Conservation (phyloP, 1,140 invertebrate genomes). For the Aphelinus atriplicis region DNA sequence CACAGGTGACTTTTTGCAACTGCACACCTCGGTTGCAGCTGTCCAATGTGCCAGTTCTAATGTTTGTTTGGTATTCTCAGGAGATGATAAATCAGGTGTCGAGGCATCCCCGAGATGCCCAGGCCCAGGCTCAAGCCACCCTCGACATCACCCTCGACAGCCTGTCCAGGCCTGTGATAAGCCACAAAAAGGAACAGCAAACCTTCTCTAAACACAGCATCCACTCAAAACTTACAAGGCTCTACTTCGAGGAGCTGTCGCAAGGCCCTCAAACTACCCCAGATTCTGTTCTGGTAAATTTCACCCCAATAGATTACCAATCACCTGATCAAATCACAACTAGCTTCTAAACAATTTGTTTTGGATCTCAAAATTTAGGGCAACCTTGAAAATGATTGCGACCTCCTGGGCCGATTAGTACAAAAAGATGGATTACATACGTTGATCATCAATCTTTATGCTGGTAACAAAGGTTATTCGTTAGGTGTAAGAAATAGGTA, state of each 20-base stretch:
- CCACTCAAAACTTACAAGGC: conserved; percentile 61
- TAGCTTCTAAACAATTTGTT: conserved; percentile 12
- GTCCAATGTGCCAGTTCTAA: conserved; percentile 5
- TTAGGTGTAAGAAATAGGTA: conserved; percentile 75
- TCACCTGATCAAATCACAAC: not conserved
- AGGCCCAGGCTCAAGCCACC: conserved; percentile 48
- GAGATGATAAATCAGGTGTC: conserved; percentile 61
- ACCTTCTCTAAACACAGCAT: conserved; percentile 60
- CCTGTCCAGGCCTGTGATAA: conserved; percentile 42
- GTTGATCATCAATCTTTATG: conserved; percentile 89
- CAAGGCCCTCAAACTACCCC: conserved; percentile 62
- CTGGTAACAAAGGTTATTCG: conserved; percentile 91
- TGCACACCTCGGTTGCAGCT: too few relatives aligned
- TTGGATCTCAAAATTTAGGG: conserved; percentile 59
- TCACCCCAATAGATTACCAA: not conserved
- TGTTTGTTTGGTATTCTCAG: conserved; percentile 42
- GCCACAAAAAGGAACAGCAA: conserved; percentile 56
- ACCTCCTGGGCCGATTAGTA: conserved; percentile 86
- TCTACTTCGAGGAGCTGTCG: conserved; percentile 63
- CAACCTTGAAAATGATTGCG: conserved; percentile 77
- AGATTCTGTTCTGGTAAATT: conserved; percentile 62
- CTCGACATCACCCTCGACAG: conserved; percentile 50
- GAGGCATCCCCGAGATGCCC: conserved; percentile 53
- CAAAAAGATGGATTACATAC: conserved; percentile 86
- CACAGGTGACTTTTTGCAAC: conserved; percentile 52